A percentile compares a stretch with the other conserved stretches of the same genome.
Evolutionary conservation across 2,113 vertebrate genomes (phyloP).

Genomic region (Brachypodius melanocephalos): DNA sequence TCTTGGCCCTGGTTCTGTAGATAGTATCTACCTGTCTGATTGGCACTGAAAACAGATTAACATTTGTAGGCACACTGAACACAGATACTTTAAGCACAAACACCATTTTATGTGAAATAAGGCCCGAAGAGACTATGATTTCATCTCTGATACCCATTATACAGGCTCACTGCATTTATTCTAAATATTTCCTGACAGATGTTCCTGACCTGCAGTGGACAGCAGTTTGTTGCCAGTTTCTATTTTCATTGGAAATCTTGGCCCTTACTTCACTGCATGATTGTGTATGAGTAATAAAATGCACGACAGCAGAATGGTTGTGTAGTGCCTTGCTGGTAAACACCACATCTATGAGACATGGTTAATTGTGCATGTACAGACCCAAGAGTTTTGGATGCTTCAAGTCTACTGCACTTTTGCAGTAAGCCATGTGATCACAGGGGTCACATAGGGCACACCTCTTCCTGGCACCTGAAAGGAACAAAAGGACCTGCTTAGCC

Average conservation of each 20-base stretch:
- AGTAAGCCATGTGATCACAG: background rate
- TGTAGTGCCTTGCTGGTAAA: background rate
- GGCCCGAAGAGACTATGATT: background rate
- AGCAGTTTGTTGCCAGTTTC: background rate
- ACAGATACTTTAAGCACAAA: background rate
- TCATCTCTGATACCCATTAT: background rate
- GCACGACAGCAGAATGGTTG: background rate
- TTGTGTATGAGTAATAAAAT: background rate
- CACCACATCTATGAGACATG: background rate
- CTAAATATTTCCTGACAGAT: background rate
- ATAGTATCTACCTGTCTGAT: slow-evolving; percentile 24
- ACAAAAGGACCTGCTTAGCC: background rate
- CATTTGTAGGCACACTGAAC: background rate
- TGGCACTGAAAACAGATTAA: background rate
- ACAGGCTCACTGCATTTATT: background rate
- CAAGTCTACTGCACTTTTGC: background rate
- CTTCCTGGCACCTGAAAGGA: background rate
- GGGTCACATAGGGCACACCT: background rate
- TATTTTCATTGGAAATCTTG: background rate
- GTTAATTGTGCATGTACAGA: background rate
- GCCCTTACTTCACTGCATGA: background rate
- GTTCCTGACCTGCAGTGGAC: background rate
- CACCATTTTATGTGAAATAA: background rate
- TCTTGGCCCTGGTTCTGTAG: slow-evolving; percentile 29
- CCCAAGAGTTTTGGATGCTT: background rate